These are phyloP conservation scores for Bacillus rossius DNA, from an alignment of 1,140 invertebrate species.

Conservation along the genomic window DNA sequence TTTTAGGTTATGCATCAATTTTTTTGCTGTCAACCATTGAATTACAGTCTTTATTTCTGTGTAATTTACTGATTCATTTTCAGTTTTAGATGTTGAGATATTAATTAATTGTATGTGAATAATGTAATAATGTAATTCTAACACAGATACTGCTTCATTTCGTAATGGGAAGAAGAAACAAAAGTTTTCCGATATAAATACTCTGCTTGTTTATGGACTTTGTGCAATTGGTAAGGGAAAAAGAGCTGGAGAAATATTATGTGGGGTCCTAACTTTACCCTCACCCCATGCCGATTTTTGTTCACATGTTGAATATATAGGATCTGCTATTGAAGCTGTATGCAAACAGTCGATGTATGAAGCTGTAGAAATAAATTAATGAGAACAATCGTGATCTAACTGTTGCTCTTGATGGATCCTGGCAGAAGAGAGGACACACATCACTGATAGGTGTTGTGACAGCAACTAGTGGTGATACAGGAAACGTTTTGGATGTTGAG, in stretches of 20 bases:
- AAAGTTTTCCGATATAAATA: slow-evolving; percentile 15
- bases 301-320: background rate
- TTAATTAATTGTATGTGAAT: too few relatives aligned
- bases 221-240: slow-evolving; percentile 12
- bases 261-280: slow-evolving; percentile 14
- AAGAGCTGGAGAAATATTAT: slow-evolving; percentile 9
- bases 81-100: too few relatives aligned
- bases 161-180: too few relatives aligned
- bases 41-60: too few relatives aligned
- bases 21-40: too few relatives aligned
- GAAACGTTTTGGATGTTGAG: slow-evolving; percentile 15
- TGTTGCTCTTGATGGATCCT: slow-evolving; percentile 13
- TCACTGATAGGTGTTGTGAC: slow-evolving; percentile 11
- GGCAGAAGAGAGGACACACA: slow-evolving; percentile 13
- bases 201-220: slow-evolving; percentile 13
- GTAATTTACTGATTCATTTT: too few relatives aligned
- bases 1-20: too few relatives aligned
- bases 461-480: slow-evolving; percentile 14
- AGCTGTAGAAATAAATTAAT: background rate
- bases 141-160: too few relatives aligned
- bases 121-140: too few relatives aligned
- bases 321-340: background rate
- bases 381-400: background rate
- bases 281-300: slow-evolving; percentile 8
- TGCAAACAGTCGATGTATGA: background rate